A percentile compares a stretch with the other conserved stretches of the same genome.
phyloP scores from a whole-genome alignment of 2,113 vertebrate genomes.

The Malaclemys terrapin region DNA sequence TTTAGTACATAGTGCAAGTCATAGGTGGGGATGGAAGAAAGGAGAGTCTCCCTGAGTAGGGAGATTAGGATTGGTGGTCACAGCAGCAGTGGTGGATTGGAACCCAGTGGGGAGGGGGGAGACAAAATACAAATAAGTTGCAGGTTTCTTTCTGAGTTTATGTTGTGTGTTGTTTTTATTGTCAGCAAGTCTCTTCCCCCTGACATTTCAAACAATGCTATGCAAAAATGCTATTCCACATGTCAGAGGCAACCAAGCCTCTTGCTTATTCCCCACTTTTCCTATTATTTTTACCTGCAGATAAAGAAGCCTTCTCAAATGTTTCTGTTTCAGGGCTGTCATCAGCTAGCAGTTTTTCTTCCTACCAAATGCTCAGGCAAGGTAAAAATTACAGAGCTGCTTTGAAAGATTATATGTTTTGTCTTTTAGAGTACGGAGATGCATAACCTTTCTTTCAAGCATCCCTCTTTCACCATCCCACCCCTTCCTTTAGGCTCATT shows the following conservation, averaged over 20 bases:
- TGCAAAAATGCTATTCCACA: constrained; percentile 9
- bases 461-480: background rate
- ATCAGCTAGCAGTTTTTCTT: constrained; percentile 58
- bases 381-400: constrained; percentile 38
- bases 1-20: background rate
- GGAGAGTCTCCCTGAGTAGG: background rate
- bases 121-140: background rate
- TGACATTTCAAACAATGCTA: background rate
- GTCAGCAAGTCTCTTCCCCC: background rate
- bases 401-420: background rate
- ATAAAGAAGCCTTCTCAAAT: background rate
- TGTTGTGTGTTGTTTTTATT: accelerated
- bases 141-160: background rate
- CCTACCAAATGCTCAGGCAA: constrained; percentile 24
- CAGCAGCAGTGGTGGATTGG: background rate
- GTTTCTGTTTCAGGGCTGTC: constrained; percentile 47
- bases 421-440: background rate
- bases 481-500: constrained; percentile 67
- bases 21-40: background rate
- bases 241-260: background rate
- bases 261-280: constrained; percentile 7
- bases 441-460: constrained; percentile 37
- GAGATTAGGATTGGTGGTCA: background rate
- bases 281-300: constrained; percentile 16
- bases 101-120: too few relatives aligned